Conservation (phyloP, 2,797 vertebrate genomes). For the Tokudaia tokunoshimensis region DNA sequence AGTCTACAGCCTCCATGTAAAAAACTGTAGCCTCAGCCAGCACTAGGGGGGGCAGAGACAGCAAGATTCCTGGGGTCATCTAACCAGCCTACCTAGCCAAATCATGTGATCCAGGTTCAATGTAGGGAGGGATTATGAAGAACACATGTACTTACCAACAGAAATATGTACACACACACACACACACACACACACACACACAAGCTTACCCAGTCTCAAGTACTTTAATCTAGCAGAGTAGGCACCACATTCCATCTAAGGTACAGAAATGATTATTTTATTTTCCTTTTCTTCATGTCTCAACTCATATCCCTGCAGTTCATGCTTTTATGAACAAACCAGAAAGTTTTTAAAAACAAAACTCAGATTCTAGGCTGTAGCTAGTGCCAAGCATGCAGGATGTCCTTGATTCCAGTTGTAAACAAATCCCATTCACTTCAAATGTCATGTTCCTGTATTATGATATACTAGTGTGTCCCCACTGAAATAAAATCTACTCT, state of each 20-base stretch:
- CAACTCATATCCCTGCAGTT: background rate
- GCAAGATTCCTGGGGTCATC: background rate
- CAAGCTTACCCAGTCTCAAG: background rate
- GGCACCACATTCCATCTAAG: rapidly evolving
- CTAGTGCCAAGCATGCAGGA: background rate
- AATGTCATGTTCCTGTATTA: background rate
- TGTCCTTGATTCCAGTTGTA: background rate
- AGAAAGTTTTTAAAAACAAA: constrained; percentile 13
- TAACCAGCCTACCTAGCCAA: background rate
- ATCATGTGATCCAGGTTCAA: background rate
- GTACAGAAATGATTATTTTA: background rate
- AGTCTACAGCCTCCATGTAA: background rate
- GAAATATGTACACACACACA: background rate
- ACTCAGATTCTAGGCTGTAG: background rate
- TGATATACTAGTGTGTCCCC: background rate
- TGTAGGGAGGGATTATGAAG: background rate
- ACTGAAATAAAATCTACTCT: background rate
- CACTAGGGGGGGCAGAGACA: background rate
- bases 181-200: background rate
- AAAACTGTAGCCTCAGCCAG: background rate
- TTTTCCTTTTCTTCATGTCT: background rate
- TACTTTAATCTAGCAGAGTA: background rate
- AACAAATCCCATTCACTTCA: background rate
- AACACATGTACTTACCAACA: background rate
- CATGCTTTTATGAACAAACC: background rate